Evolutionary conservation across 1,140 invertebrate genomes (phyloP).

Genomic region (Dinothrombium tinctorium): DNA sequence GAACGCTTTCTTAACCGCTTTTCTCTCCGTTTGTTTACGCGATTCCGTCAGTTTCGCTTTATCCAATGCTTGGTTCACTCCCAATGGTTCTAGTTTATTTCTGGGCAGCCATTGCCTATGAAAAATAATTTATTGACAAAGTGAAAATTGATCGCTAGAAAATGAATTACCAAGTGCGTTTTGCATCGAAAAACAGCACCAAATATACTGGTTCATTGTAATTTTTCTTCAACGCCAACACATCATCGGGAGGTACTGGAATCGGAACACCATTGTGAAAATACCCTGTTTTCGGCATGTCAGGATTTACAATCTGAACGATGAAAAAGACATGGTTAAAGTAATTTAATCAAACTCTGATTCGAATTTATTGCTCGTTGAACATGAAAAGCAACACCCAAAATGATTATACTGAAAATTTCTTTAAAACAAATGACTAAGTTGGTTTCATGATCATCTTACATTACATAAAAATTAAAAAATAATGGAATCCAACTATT

Average conservation of each 20-base stretch:
- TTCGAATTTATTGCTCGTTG: too few relatives aligned
- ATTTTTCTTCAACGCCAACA: slow-evolving; percentile 52
- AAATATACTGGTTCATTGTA: slow-evolving; percentile 57
- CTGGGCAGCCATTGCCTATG: slow-evolving; percentile 75
- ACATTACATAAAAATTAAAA: too few relatives aligned
- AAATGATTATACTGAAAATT: too few relatives aligned
- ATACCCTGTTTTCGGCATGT: slow-evolving; percentile 63
- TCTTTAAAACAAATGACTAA: too few relatives aligned
- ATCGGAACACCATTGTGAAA: slow-evolving; percentile 77
- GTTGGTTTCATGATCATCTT: too few relatives aligned
- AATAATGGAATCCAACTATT: too few relatives aligned
- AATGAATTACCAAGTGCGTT: slow-evolving; percentile 53
- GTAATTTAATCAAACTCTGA: background rate
- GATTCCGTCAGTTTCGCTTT: slow-evolving; percentile 70
- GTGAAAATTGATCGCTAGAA: background rate
- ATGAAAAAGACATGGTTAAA: slow-evolving; percentile 8
- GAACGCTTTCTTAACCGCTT: slow-evolving; percentile 81
- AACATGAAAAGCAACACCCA: too few relatives aligned
- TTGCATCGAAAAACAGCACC: slow-evolving; percentile 82
- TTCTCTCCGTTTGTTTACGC: slow-evolving; percentile 66
- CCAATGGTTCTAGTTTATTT: slow-evolving; percentile 68
- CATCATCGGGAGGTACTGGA: slow-evolving; percentile 72
- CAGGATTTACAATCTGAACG: slow-evolving; percentile 61
- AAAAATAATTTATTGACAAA: slow-evolving; percentile 13
- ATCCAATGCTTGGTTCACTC: slow-evolving; percentile 58